Evolutionary conservation across 2,888 invertebrate species (phyloP), one percentile per base, ranked within the genome.

Genomic region (Morpho achilles): DNA sequence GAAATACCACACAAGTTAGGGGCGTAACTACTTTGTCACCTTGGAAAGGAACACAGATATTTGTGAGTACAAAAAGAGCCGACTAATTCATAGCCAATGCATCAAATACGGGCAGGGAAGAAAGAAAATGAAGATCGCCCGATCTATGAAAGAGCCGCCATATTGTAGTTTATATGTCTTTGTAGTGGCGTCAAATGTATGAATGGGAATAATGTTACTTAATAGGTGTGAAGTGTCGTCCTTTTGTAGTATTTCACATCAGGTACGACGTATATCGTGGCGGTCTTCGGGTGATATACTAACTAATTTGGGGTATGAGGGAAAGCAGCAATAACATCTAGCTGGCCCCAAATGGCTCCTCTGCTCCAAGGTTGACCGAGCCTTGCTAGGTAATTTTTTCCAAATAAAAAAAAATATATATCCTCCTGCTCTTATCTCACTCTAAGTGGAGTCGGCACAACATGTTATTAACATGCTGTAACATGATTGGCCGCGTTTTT

Each of bases 171-270:
- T 87, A 85, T 82, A 87, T 82, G 74, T 76, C 82, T 80, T 89
- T 89, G 87, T 89, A 84, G 79, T 87, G 88, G 87, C 86, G 88
- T 88, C 79, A 82, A 70, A 67, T 67, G 67, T 56, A 67, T 87
- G 84, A 90, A 89, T 88, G 85, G 80, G 83, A 5, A 54, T 48
- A 54, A 48, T 82, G 83, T 78, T 74, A 73, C 77, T 77, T 88
- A 88, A 90, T 88, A 88, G 85, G 88, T 89, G 89, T 89, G 89
- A 90, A 90, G 89, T 89, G 85, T 83, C 76, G 67, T 58, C 53
- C 75, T 70, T 81, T 88, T 89, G 85, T 86, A 69, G 72, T 72
- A 72, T 71, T 74, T 72, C 69, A 68, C 72, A 77, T 77, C 82
- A 84, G 81, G 85, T 84, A 85, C 77, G 68, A 73, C 59, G 63